These are phyloP conservation scores for Cephus cinctus DNA, from an alignment of 1,140 invertebrate genomes.

Conservation along the genomic window DNA sequence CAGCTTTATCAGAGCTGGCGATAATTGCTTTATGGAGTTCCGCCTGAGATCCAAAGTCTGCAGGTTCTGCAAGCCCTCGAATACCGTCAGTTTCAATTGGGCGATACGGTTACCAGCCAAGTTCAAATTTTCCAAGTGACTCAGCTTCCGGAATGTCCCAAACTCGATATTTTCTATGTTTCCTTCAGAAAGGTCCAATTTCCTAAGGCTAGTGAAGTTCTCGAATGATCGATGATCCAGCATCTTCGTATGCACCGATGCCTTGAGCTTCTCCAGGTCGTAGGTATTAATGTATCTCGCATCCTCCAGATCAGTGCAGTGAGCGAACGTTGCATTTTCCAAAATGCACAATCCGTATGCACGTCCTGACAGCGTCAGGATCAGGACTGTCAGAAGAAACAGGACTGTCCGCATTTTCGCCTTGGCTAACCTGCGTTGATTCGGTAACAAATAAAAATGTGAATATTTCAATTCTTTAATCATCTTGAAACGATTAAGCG, in stretches of 20 bases:
- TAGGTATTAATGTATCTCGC: constrained; percentile 32
- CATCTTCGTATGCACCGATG: constrained; percentile 6
- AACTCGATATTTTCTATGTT: constrained; percentile 33
- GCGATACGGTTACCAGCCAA: constrained; percentile 40
- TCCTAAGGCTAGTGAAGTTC: constrained; percentile 33
- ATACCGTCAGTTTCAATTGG: constrained; percentile 26
- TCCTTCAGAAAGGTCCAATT: constrained; percentile 41
- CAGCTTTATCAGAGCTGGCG: constrained; percentile 47
- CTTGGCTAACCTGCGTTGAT: constrained; percentile 3
- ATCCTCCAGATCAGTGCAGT: constrained; percentile 43
- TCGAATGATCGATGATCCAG: constrained; percentile 25
- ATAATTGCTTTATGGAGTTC: constrained; percentile 36
- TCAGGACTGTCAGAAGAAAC: constrained; percentile 30
- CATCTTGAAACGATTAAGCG: too few relatives aligned
- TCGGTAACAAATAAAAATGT: too few relatives aligned
- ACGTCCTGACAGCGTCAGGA: constrained; percentile 13
- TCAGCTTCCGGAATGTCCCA: constrained; percentile 30
- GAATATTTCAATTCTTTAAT: too few relatives aligned
- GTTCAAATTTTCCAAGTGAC: constrained; percentile 32
- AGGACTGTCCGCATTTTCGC: constrained; percentile 11
- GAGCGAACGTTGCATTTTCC: constrained; percentile 23
- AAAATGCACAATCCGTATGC: constrained; percentile 29
- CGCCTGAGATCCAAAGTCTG: constrained; percentile 32
- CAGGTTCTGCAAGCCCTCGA: constrained; percentile 38
- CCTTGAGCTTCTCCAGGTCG: constrained; percentile 29